Evolutionary conservation across 2,113 vertebrate genomes (phyloP), one percentile per base, ranked within the genome.

Genomic region (Oceanites oceanicus): DNA sequence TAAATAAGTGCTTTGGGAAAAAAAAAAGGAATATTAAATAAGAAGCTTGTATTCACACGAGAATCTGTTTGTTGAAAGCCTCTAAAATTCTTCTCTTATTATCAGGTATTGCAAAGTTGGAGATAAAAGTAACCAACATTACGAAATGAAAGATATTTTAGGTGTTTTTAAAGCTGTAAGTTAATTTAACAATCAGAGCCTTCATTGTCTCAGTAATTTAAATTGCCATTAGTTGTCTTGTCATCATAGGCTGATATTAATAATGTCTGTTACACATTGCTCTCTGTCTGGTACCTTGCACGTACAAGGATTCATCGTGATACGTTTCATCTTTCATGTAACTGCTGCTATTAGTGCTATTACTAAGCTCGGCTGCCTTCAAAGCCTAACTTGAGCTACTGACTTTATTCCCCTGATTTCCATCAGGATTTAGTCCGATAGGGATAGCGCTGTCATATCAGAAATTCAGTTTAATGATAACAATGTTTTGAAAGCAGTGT

Each of bases 111-210:
- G 32, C 15, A 59, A 68, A 72, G 40, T 36, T 72, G 53, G 45
- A 93, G 45, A 70, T 78, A 47, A 88, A 94, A 92, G 11, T 40
- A 84, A 67, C 20, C 29, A 78, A 55, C 25, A 18, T 34, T 45
- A 45, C 19, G 45, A 45, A 45, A 45, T 45, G 45, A 45, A 19
- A 45, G 45, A 20, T 45, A 19, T 19, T 45, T 18, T 45, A 45
- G 19, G n/a, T 45, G 19, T 45, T 45, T 45, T 45, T 45, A 45
- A 86, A 74, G 16, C 27, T 88, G 42, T 55, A 74, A 52, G 44
- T 74, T 95, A 90, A 88, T 59, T 88, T 70, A 86, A 92, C 53
- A 93, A 88, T 77, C 44, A 74, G 84, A 87, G 29, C 30, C 38
- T 74, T 90, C 61, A 55, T 71, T 26, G 3, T 61, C 9, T 84